A percentile compares a stretch with the other conserved stretches of the same genome.
Evolutionary conservation across 2,113 vertebrate species (phyloP).

Genomic region (Agapornis roseicollis): DNA sequence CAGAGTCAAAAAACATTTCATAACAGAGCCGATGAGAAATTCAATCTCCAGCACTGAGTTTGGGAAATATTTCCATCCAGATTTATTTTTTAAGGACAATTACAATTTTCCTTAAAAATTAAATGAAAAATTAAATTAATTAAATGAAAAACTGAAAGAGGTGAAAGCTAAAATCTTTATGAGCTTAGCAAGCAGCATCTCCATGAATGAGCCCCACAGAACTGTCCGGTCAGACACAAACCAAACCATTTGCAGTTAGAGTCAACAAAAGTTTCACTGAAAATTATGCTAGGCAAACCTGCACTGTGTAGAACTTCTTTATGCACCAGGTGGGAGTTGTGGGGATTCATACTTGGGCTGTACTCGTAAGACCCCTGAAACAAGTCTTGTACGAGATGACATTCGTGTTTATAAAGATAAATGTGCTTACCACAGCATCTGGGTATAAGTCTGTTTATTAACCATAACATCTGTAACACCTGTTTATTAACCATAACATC

Average conservation of each 20-base stretch:
- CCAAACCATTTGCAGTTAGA: neutral
- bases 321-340: neutral
- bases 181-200: accelerated
- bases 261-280: neutral
- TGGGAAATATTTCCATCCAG: neutral
- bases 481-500: neutral
- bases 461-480: neutral
- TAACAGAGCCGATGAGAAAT: accelerated
- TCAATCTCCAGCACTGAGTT: neutral
- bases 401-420: accelerated
- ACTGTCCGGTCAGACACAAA: neutral
- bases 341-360: neutral
- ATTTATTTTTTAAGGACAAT: neutral
- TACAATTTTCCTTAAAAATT: neutral
- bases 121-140: neutral
- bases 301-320: neutral
- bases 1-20: neutral
- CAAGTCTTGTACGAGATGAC: neutral
- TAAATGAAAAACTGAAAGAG: neutral
- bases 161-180: neutral
- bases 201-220: neutral
- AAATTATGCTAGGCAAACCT: neutral
- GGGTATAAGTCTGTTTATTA: neutral
- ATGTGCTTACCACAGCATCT: neutral
- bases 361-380: neutral